Base-by-base conservation (phyloP, 92 coral and sea anemone species). In the Zoanthus sociatus region DNA sequence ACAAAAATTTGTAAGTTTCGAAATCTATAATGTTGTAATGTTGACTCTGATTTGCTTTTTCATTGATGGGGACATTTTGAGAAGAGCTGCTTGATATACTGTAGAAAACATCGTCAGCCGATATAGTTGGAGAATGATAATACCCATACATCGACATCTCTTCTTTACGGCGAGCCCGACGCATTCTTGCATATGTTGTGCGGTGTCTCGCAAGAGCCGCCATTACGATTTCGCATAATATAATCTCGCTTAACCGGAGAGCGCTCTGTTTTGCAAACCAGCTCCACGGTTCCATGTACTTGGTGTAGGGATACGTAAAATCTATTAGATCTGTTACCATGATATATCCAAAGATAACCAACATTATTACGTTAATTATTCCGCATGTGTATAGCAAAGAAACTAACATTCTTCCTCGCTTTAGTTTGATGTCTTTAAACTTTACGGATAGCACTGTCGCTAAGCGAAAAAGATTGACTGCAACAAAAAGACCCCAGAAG, bases 181-280 rank as follows among this genome's bases (percentile, higher is more conserved):
- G 26, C 66, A 58, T n/a, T 17, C 66, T 78, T 14, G 17, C 13
- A 18, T 64, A 5, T 31, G 73, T 26, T 68, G 61, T 50, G 12
- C 60, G 85, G 53, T 67, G 85, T 44, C 32, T 64, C n/a, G 56
- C 76, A 64, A 81, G 14, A 15, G 47, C 17, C 12, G 60, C 30
- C 61, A 81, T 37, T 33, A 81, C 75, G 16, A 81, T 13, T 44
- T 81, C 61, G 51, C 75, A 81, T n/a, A 42, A 81, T 2, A 81
- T 14, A n/a, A 46, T 21, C 61, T 81, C 85, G 16, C 46, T 66
- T 11, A 68, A 13, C 5, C 85, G 75, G 42, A 81, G 14, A 3
- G 63, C 75, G 42, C 74, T 81, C 21, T 81, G 85, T 21, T 16
- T 66, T 12, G 58, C 75, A 2, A 81, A 18, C 85, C 85, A 81